Evolutionary conservation across 2,113 vertebrate species (phyloP), one percentile per base, ranked within the genome.

Genomic region (Mirza zaza): DNA sequence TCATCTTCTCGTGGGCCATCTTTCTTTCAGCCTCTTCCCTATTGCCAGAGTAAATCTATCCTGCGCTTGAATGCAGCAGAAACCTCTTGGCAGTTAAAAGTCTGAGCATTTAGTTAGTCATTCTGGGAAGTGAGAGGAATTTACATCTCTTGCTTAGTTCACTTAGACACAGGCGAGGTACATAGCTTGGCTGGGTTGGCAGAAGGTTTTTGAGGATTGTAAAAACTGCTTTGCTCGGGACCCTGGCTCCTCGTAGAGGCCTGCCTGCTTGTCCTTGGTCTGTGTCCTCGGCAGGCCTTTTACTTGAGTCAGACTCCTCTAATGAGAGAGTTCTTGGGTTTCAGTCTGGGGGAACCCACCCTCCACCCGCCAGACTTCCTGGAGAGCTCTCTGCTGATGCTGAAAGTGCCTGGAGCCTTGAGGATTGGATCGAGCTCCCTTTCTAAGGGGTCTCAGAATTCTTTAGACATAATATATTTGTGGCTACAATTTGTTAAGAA

Each of bases 251-350:
- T 42, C 0, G 1, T 67, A n/a, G 86, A 97, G 87, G 57, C 80
- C 94, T 93, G 91, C 80, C 68, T 91, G 94, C 97, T 85, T 91
- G 71, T 91, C 89, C 86, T 91, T 91, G 84, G 94, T 96, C 96
- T 70, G 95, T 98, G 97, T 97, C 97, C 96, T 98, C 95, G 48
- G 92, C 96, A 95, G 97, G 96, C 96, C 97, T 98, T 97, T 97
- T 45, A 27, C 91, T 96, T 63, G 73, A 97, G 95, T 93, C 95
- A 97, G 97, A 96, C 89, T 96, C 68, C 36, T 91, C 94, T 98
- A 98, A 97, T 97, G 91, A 97, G 96, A 70, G 89, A 57, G 89
- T 93, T 97, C 98, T 98, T 97, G 94, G 87, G 90, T 97, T 98
- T 98, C 97, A 96, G 96, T 97, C 91, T 91, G 86, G 97, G 96